A percentile compares a stretch with the other conserved stretches of the same genome.
These are phyloP conservation scores for Drosophila tsacasi DNA, from an alignment of 1,140 invertebrate genomes.

Conservation along the genomic window DNA sequence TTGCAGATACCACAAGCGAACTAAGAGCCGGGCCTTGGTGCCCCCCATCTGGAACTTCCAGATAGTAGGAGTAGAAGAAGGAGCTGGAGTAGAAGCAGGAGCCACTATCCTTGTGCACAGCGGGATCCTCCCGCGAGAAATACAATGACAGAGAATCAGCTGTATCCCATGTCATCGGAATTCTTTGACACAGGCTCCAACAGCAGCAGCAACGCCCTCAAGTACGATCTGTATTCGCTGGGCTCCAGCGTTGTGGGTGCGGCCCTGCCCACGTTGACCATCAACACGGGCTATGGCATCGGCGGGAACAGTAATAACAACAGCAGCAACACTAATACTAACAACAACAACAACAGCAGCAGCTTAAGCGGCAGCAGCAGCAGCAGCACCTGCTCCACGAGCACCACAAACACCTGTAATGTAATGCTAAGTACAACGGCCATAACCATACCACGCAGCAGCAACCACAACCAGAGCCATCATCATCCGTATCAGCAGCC, in stretches of 20 bases:
- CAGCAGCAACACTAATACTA: slow-evolving; percentile 30
- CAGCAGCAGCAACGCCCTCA: slow-evolving; percentile 81
- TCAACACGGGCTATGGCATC: slow-evolving; percentile 61
- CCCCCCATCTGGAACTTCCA: slow-evolving; percentile 27
- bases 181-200: slow-evolving; percentile 84
- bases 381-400: slow-evolving; percentile 41
- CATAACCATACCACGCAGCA: slow-evolving; percentile 83
- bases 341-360: slow-evolving; percentile 42
- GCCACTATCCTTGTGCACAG: slow-evolving; percentile 5
- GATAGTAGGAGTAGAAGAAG: not conserved
- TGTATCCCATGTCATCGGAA: slow-evolving; percentile 84
- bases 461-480: slow-evolving; percentile 78
- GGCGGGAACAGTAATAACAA: slow-evolving; percentile 22
- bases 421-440: slow-evolving; percentile 81
- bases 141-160: slow-evolving; percentile 83
- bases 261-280: slow-evolving; percentile 65
- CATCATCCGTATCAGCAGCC: slow-evolving; percentile 67
- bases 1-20: slow-evolving; percentile 58
- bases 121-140: not conserved
- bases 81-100: slow-evolving; percentile 1
- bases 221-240: slow-evolving; percentile 77
- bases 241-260: slow-evolving; percentile 59
- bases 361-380: slow-evolving; percentile 24
- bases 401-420: slow-evolving; percentile 71
- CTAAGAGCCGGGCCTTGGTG: slow-evolving; percentile 59